phyloP scores from a whole-genome alignment of 2,888 invertebrate genomes.

The Drosophila meridiana region DNA sequence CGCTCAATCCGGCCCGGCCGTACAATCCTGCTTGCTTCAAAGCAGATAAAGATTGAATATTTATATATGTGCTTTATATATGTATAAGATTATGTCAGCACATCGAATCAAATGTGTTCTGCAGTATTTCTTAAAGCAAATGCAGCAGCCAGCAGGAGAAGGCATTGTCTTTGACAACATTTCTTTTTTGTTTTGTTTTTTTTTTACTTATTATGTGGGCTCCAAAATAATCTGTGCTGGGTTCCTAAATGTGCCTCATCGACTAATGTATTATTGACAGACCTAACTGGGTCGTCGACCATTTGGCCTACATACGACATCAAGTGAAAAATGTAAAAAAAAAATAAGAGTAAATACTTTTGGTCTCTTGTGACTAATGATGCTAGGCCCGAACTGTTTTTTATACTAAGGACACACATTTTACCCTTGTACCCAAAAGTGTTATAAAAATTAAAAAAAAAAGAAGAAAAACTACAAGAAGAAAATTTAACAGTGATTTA shows the following conservation, averaged over 20 bases:
- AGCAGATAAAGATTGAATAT: slow-evolving; percentile 59
- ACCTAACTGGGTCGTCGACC: slow-evolving; percentile 20
- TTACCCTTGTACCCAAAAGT: background rate
- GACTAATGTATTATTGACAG: slow-evolving; percentile 16
- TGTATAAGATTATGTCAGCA: slow-evolving; percentile 31
- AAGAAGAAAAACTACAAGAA: background rate
- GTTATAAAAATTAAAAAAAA: background rate
- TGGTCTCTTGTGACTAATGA: slow-evolving; percentile 11
- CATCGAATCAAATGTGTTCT: slow-evolving; percentile 28
- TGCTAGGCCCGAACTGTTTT: background rate
- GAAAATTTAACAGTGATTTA: background rate
- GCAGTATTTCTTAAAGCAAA: slow-evolving; percentile 20
- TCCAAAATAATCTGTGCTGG: slow-evolving; percentile 5
- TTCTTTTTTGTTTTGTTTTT: slow-evolving; percentile 5
- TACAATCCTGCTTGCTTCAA: slow-evolving; percentile 10
- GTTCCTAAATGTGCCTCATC: background rate
- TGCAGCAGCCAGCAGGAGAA: slow-evolving; percentile 10
- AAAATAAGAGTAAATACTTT: slow-evolving; percentile 5
- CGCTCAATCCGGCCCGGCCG: background rate
- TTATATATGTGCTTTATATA: slow-evolving; percentile 34
- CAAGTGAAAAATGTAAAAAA: background rate
- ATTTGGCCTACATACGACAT: slow-evolving; percentile 6
- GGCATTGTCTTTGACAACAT: background rate
- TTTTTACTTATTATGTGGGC: slow-evolving; percentile 11
- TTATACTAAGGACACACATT: background rate